Evolutionary conservation across 2,888 invertebrate species (phyloP).

Genomic region (Portevinia maculata): DNA sequence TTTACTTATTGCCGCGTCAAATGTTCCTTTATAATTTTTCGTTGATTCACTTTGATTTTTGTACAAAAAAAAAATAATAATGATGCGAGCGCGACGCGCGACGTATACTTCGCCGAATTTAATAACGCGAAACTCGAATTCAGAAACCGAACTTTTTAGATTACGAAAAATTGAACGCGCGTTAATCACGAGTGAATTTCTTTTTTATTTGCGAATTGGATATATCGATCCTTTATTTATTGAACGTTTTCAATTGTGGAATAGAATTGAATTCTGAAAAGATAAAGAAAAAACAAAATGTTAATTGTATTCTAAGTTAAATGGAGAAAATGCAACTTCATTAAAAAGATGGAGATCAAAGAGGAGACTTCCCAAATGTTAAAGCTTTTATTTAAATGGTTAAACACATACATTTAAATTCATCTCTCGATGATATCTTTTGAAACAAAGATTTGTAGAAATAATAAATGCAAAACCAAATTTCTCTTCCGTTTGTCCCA

Average conservation of each 20-base stretch:
- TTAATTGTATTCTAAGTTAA: background rate
- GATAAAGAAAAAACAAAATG: constrained; percentile 6
- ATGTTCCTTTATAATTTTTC: too few species aligned
- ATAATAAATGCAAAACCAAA: too few species aligned
- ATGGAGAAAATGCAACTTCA: too few species aligned
- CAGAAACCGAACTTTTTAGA: constrained; percentile 34
- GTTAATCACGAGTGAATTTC: constrained; percentile 22
- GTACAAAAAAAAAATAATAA: constrained; percentile 11
- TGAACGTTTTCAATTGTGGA: constrained; percentile 1
- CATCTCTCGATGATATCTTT: too few species aligned
- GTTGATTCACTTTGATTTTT: constrained; percentile 37
- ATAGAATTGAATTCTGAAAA: constrained; percentile 44
- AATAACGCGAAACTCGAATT: constrained; percentile 46
- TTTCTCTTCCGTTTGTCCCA: too few species aligned
- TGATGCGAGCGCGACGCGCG: constrained; percentile 44
- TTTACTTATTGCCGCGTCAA: too few species aligned
- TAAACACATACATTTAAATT: too few species aligned
- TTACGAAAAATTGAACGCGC: constrained; percentile 20
- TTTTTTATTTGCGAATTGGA: constrained; percentile 8
- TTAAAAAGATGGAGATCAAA: too few species aligned
- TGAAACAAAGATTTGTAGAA: too few species aligned
- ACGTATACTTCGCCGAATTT: constrained; percentile 53
- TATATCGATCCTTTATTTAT: constrained; percentile 17
- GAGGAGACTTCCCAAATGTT: too few species aligned
- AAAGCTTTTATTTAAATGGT: too few species aligned